phyloP scores from a whole-genome alignment of 2,113 vertebrate genomes.

The Entelurus aequoreus region DNA sequence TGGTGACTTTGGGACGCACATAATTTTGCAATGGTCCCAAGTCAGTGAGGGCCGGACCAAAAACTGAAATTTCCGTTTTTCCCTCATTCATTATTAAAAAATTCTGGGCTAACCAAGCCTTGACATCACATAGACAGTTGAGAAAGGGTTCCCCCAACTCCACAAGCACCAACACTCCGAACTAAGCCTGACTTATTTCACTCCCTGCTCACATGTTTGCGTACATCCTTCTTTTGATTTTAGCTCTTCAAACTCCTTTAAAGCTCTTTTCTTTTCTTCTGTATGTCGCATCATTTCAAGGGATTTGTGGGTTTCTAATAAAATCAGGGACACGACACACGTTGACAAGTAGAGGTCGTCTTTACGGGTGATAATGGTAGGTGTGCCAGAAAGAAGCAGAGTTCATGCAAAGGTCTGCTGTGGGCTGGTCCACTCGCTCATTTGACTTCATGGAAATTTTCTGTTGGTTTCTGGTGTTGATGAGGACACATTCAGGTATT shows the following conservation, averaged over 20 bases:
- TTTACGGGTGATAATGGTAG: constrained; percentile 9
- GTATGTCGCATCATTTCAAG: constrained; percentile 26
- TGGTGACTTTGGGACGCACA: too few species aligned
- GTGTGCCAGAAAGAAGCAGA: constrained; percentile 10
- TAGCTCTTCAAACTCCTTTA: constrained; percentile 21
- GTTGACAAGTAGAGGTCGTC: constrained; percentile 10
- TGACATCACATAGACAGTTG: too few species aligned
- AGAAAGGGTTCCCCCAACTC: too few species aligned
- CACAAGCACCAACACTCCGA: neutral
- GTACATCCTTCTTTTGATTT: constrained; percentile 19
- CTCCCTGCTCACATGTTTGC: constrained; percentile 12
- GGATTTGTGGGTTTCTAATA: constrained; percentile 54
- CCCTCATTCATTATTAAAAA: too few species aligned
- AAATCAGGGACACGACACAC: constrained; percentile 26
- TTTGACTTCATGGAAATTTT: constrained; percentile 11
- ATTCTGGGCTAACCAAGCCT: too few species aligned
- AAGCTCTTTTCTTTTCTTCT: constrained; percentile 43
- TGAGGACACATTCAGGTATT: constrained; percentile 28
- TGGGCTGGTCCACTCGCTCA: constrained; percentile 9
- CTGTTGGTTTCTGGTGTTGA: constrained; percentile 16
- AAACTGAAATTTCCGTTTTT: too few species aligned
- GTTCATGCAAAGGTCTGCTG: constrained; percentile 54
- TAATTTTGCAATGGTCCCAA: too few species aligned
- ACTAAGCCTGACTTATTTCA: too few species aligned
- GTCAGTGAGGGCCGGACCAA: too few species aligned